Evolutionary conservation across 2,113 vertebrate species (phyloP), one percentile per base, ranked within the genome.

Genomic region (Melanotaenia duboulayi): DNA sequence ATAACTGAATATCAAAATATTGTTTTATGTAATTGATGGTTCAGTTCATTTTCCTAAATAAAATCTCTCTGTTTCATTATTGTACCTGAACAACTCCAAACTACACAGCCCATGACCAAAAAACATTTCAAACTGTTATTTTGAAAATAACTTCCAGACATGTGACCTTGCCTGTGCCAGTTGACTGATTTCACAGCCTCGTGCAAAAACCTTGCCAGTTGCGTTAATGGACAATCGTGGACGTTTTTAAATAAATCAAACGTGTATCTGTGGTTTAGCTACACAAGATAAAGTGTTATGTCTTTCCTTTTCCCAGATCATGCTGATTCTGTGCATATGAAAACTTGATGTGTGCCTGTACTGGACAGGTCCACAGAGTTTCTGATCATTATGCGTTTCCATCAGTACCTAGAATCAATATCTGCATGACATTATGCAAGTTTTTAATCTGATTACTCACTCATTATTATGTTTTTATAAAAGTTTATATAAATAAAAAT

Each of bases 101-200:
- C 7, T 35, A 5, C 32, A 35, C 4, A 35, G 32, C 8, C 32
- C 8, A 28, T 28, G 28, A 28, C 28, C 28, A 28, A 28, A 28
- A 6, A 3, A 28, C 28, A 28, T 35, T 35, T 35, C 4, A 9
- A 42, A 14, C 40, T 10, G 69, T 81, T 81, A 69, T 62, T 78
- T 81, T 76, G 84, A 72, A 83, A 76, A 16, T 25, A 0, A 32
- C 17, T 0, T 11, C 22, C 59, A 4, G 63, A 42, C 7, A 7
- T 4, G 10, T 9, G 12, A 14, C 35, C 20, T 8, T 39, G 52
- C 11, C 23, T 49, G 39, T 25, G 39, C 13, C 0, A 9, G 1
- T 39, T 87, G 50, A 78, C 63, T 1, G 17, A 58, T n/a, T 6
- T 28, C 28, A 19, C 28, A 25, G 14, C 0, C 28, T 14, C 7